These are phyloP conservation scores for Cololabis saira DNA, from an alignment of 2,113 vertebrate genomes.

Conservation along the genomic window DNA sequence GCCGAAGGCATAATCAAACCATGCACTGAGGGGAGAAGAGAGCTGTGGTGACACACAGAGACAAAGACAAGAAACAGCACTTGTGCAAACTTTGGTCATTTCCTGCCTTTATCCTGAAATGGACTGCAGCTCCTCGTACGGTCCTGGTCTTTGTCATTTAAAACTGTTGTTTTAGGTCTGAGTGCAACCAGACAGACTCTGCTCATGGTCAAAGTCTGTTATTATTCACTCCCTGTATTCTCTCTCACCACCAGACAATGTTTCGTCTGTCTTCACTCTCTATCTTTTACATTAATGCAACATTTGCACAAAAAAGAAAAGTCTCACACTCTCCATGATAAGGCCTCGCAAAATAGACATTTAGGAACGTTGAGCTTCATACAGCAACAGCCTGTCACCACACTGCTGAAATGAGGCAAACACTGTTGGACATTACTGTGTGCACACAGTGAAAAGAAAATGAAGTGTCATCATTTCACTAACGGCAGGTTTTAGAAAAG, in stretches of 20 bases:
- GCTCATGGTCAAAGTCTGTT: constrained; percentile 54
- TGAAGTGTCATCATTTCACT: constrained; percentile 17
- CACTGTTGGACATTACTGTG: constrained; percentile 26
- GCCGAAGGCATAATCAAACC: constrained; percentile 34
- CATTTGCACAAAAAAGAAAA: not conserved
- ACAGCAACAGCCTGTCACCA: constrained; percentile 3
- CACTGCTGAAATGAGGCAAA: constrained; percentile 19
- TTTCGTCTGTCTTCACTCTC: no score
- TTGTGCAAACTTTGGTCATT: constrained; percentile 36
- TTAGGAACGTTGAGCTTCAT: not conserved
- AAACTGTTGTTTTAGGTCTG: constrained; percentile 27
- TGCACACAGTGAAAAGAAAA: constrained; percentile 8
- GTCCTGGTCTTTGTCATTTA: constrained; percentile 57
- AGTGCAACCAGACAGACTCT: constrained; percentile 30
- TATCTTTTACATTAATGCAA: not conserved
- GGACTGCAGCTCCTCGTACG: constrained; percentile 22
- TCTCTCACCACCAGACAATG: not conserved
- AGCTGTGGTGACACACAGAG: constrained; percentile 12
- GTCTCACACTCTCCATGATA: not conserved
- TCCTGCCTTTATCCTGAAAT: constrained; percentile 52
- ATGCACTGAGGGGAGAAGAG: not conserved
- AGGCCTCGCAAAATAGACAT: constrained; percentile 1
- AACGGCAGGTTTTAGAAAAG: constrained; percentile 18
- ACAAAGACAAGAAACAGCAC: constrained; percentile 29
- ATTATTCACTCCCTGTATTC: constrained; percentile 20